Evolutionary conservation across 2,888 invertebrate genomes (phyloP).

Genomic region (Thecophora atra): DNA sequence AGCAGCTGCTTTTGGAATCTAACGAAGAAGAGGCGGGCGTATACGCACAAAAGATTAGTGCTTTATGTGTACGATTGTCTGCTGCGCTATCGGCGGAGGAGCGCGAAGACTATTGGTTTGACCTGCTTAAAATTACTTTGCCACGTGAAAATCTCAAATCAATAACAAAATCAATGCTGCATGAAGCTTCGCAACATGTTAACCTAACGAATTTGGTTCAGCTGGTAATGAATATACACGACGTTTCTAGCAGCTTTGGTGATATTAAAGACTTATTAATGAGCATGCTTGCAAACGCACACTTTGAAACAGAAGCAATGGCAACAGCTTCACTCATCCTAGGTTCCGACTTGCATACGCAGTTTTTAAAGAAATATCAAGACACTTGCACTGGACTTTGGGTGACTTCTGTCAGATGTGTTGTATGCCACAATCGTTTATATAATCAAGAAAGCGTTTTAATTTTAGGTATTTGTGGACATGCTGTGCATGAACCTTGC

Average conservation of each 20-base stretch:
- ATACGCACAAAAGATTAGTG: constrained; percentile 54
- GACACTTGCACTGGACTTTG: constrained; percentile 60
- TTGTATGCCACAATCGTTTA: constrained; percentile 60
- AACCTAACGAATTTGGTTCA: constrained; percentile 71
- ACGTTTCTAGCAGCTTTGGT: constrained; percentile 69
- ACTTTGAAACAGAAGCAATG: constrained; percentile 78
- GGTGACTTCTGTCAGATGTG: constrained; percentile 62
- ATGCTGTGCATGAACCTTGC: constrained; percentile 62
- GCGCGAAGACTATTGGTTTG: constrained; percentile 68
- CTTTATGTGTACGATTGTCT: constrained; percentile 67
- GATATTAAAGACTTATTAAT: constrained; percentile 71
- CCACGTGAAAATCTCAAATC: constrained; percentile 64
- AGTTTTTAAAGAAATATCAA: constrained; percentile 57
- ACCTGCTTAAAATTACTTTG: constrained; percentile 65
- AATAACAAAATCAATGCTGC: constrained; percentile 67
- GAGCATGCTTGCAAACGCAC: constrained; percentile 80
- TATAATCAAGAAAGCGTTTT: constrained; percentile 58
- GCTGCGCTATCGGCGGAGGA: constrained; percentile 65
- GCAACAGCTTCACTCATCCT: constrained; percentile 72
- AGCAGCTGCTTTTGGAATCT: constrained; percentile 64
- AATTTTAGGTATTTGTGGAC: constrained; percentile 61
- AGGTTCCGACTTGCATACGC: constrained; percentile 75
- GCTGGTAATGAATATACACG: constrained; percentile 69
- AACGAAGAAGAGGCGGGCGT: constrained; percentile 46
- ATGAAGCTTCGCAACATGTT: constrained; percentile 70